A percentile compares a stretch with the other conserved stretches of the same genome.
Evolutionary conservation across 2,113 vertebrate genomes (phyloP).

Genomic region (Apeltes quadracus): DNA sequence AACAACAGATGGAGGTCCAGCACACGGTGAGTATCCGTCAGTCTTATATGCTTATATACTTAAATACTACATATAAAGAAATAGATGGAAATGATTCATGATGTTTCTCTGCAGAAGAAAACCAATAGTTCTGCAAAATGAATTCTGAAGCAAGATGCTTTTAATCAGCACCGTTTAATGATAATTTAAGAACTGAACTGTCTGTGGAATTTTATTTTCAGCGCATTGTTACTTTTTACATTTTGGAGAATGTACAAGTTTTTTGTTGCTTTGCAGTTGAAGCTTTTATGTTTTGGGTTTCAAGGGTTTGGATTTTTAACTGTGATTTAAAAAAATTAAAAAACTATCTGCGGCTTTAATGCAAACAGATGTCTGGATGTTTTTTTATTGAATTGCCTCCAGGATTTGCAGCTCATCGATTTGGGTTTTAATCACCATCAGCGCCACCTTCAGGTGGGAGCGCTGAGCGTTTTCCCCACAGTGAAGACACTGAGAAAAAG

Average conservation of each 20-base stretch:
- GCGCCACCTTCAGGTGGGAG: too few species aligned
- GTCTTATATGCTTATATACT: too few species aligned
- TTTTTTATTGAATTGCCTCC: background rate
- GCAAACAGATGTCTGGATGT: background rate
- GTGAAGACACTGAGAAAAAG: too few species aligned
- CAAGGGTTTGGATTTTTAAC: too few species aligned
- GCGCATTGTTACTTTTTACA: background rate
- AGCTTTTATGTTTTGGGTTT: background rate
- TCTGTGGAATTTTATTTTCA: background rate
- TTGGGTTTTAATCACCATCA: too few species aligned
- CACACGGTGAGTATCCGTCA: slow-evolving; percentile 39
- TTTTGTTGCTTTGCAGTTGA: background rate
- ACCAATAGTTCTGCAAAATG: too few species aligned
- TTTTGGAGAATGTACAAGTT: too few species aligned
- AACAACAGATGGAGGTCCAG: slow-evolving; percentile 32
- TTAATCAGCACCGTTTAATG: background rate
- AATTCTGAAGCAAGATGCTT: too few species aligned
- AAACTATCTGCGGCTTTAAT: background rate
- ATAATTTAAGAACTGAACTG: background rate
- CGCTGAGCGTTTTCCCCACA: too few species aligned
- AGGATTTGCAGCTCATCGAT: background rate
- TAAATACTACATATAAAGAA: too few species aligned
- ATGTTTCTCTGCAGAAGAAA: background rate
- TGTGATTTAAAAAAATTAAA: background rate
- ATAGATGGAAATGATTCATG: too few species aligned